Evolutionary conservation across 2,113 vertebrate species (phyloP), one percentile per base, ranked within the genome.

Genomic region (Poecilia latipinna): DNA sequence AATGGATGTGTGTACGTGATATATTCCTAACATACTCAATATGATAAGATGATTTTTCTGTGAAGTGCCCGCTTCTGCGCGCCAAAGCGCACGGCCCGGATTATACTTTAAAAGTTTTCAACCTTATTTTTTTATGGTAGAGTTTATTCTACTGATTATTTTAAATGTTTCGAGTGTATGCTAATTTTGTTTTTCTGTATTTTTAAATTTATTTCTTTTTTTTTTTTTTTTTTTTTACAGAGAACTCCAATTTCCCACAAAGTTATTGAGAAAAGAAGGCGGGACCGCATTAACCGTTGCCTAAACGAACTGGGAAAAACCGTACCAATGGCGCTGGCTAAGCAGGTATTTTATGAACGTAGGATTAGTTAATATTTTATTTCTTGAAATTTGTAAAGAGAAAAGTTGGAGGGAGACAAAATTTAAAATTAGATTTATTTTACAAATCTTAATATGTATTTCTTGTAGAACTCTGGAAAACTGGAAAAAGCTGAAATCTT

Each of bases 401-500:
- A 8, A 24, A 57, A n/a, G 39, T 17, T 48, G 44, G 44, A 48
- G 17, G 5, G 5, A 15, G 13, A 15, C 13, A 15, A 15, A 54
- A 54, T 19, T 54, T 10, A n/a, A 57, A 57, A 57, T 57, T n/a
- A n/a, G 22, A 57, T n/a, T n/a, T 3, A 10, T 29, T 10, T 37
- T 57, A 7, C 7, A 32, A 22, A 17, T 32, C 7, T 63, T 63
- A 29, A 61, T 17, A 33, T n/a, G 2, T 66, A 10, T 42, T 74
- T 61, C 76, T 89, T n/a, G 2, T 1, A 99, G 98, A 98, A 96
- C 82, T 98, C 97, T 15, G 98, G 98, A 26, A 99, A 99, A 90
- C 92, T 99, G 83, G 98, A 99, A 89, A 99, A 99, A 57, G 98
- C 98, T 4, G 98, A 99, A 90, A 99, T 99, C 85, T 90, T 99